Percentiles rank a stretch among this genome's conserved stretches.
Conservation (phyloP, 2,113 vertebrate genomes). For the Lampris megalopsis region DNA sequence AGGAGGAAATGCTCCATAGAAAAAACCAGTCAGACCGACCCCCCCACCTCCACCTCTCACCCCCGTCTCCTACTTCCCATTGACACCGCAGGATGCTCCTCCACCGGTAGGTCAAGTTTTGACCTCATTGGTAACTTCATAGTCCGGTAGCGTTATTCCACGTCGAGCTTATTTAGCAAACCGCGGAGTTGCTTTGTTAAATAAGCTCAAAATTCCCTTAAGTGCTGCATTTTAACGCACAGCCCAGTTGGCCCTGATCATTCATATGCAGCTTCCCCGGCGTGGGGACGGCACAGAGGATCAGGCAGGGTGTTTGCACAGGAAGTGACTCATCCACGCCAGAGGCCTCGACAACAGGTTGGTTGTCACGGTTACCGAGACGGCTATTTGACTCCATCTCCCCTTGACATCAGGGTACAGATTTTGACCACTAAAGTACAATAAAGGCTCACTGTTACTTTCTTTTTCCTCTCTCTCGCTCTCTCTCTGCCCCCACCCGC, state of each 20-base stretch:
- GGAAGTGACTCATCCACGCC: background rate
- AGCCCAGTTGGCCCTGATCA: conserved; percentile 7
- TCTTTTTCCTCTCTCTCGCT: background rate
- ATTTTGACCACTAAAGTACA: too few relatives aligned
- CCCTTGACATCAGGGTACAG: background rate
- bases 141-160: conserved; percentile 39
- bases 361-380: background rate
- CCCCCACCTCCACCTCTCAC: background rate
- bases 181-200: conserved; percentile 10
- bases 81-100: conserved; percentile 48
- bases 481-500: conserved; percentile 6
- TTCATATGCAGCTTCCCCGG: conserved; percentile 22
- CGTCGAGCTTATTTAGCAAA: conserved; percentile 31
- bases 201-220: conserved; percentile 29
- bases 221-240: conserved; percentile 12
- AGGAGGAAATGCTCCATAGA: conserved; percentile 39
- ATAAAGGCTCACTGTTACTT: too few relatives aligned
- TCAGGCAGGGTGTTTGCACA: background rate
- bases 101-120: conserved; percentile 46
- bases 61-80: conserved; percentile 9
- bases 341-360: background rate
- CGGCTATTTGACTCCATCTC: background rate
- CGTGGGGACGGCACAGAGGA: conserved; percentile 29
- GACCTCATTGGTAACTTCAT: conserved; percentile 57
- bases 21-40: background rate